Evolutionary conservation across 2,113 vertebrate species (phyloP).

Genomic region (Brachyhypopomus occidentalis): DNA sequence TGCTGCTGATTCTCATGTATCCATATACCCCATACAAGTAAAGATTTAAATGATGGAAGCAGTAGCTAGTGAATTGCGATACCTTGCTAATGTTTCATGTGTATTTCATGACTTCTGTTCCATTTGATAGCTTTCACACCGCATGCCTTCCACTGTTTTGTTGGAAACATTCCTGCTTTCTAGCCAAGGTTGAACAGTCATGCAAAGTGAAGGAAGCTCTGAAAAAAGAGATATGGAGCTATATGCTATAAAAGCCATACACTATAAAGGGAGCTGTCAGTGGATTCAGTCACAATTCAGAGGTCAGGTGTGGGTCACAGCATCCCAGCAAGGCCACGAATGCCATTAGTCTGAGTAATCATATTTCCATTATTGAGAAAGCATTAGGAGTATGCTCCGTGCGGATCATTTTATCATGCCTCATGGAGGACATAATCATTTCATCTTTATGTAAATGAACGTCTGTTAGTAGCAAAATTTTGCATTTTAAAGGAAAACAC

Average conservation of each 20-base stretch:
- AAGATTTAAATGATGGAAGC: no score
- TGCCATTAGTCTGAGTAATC: not conserved
- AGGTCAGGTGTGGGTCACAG: not conserved
- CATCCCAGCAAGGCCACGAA: not conserved
- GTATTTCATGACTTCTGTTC: not conserved
- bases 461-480: not conserved
- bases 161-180: not conserved
- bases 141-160: not conserved
- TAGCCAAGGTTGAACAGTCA: not conserved
- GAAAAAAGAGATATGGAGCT: not conserved
- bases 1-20: not conserved
- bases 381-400: not conserved
- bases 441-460: not conserved
- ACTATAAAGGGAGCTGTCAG: not conserved
- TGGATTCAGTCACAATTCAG: not conserved
- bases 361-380: not conserved
- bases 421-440: constrained; percentile 1
- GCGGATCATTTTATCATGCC: not conserved
- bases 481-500: not conserved
- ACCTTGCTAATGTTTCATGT: not conserved
- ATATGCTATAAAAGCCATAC: not conserved
- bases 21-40: no score
- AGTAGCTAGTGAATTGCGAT: not conserved
- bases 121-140: not conserved
- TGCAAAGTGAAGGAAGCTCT: not conserved